A percentile compares a stretch with the other conserved stretches of the same genome.
Conservation (phyloP, 2,113 vertebrate species). For the Tragelaphus buxtoni region DNA sequence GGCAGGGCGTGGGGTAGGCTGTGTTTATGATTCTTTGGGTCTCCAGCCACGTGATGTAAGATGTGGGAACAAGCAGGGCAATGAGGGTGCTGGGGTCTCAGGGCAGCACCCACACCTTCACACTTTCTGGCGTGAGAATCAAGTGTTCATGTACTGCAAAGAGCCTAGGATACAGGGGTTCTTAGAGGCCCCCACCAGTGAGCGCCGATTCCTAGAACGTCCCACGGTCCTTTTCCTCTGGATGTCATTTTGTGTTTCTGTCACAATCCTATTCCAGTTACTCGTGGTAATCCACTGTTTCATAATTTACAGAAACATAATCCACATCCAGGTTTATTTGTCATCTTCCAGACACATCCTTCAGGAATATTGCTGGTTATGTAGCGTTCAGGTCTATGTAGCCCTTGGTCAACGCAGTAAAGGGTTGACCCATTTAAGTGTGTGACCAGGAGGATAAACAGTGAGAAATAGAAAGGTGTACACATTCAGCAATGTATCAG, state of each 20-base stretch:
- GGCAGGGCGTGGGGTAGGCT: background rate
- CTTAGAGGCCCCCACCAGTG: background rate
- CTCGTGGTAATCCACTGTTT: background rate
- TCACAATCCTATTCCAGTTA: background rate
- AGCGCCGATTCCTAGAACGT: background rate
- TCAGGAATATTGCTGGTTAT: background rate
- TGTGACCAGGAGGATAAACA: background rate
- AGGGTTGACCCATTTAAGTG: background rate
- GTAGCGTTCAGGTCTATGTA: background rate
- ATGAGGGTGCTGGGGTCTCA: fast-evolving
- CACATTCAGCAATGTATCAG: background rate
- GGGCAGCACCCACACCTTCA: background rate
- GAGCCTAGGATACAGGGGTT: background rate
- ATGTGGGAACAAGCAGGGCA: background rate
- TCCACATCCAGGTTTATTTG: background rate
- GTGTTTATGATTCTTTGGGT: background rate
- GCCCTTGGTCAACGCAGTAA: background rate
- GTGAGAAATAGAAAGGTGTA: background rate
- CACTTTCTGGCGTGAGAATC: background rate
- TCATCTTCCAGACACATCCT: background rate
- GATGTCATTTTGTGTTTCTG: background rate
- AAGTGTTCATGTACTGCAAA: background rate
- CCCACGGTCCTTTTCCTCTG: background rate
- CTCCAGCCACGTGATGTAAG: background rate
- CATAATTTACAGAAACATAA: background rate